Evolutionary conservation across 2,888 invertebrate species (phyloP).

Genomic region (Pimpla rufipes): DNA sequence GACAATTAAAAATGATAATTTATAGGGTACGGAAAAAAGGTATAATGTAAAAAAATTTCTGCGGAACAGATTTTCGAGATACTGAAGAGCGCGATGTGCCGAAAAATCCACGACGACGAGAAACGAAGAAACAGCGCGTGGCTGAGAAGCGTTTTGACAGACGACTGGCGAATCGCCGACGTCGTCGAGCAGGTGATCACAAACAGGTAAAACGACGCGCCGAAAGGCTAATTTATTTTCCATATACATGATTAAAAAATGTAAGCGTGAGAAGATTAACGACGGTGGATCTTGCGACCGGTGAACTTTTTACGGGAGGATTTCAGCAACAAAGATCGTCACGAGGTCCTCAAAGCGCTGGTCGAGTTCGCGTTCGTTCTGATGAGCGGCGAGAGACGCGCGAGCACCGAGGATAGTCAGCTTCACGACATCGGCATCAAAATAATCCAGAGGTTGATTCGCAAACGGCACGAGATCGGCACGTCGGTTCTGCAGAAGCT

Average conservation of each 20-base stretch:
- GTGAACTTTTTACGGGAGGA: too few relatives aligned
- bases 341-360: conserved; percentile 86
- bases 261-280: background rate
- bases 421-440: conserved; percentile 87
- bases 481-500: conserved; percentile 87
- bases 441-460: conserved; percentile 88
- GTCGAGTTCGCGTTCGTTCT: conserved; percentile 86
- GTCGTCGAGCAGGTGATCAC: conserved; percentile 85
- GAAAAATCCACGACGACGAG: conserved; percentile 85
- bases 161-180: conserved; percentile 82
- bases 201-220: conserved; percentile 83
- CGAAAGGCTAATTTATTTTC: conserved; percentile 53
- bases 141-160: conserved; percentile 86
- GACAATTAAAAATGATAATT: too few relatives aligned
- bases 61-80: conserved; percentile 81
- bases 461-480: conserved; percentile 87
- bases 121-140: conserved; percentile 86
- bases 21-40: background rate
- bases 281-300: too few relatives aligned
- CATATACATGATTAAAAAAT: conserved; percentile 64
- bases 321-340: conserved; percentile 85
- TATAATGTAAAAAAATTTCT: conserved; percentile 6
- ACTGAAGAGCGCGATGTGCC: conserved; percentile 79
- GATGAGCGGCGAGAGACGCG: conserved; percentile 81
- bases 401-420: conserved; percentile 82